phyloP scores from a whole-genome alignment of 37 sponge, comb jelly and placozoan genomes.

The Cliona cf. orientalis region DNA sequence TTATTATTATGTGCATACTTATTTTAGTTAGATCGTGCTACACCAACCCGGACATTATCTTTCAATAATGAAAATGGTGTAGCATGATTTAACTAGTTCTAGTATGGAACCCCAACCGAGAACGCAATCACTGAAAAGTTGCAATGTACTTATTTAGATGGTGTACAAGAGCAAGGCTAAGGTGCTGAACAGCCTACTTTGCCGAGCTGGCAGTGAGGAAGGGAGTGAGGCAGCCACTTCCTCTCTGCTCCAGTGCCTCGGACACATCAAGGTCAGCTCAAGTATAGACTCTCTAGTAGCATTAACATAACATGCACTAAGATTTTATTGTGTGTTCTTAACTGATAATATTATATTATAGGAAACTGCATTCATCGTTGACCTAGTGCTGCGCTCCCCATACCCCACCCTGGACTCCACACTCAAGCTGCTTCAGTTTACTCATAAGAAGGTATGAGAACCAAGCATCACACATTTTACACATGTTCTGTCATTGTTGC shows the following conservation, averaged over 20 bases:
- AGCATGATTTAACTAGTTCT: too few species aligned
- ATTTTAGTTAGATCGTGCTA: too few species aligned
- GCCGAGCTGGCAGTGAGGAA: background rate
- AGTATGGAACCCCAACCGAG: too few species aligned
- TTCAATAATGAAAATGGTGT: too few species aligned
- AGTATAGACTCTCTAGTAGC: background rate
- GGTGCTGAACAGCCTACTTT: conserved; percentile 18
- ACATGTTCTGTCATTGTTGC: background rate
- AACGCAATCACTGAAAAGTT: background rate
- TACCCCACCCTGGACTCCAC: conserved; percentile 15
- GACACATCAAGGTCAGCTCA: background rate
- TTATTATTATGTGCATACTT: too few species aligned
- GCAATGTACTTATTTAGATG: conserved; percentile 19
- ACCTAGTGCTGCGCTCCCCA: conserved; percentile 23
- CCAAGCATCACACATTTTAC: conserved; percentile 9
- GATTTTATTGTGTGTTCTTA: background rate
- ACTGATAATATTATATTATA: background rate
- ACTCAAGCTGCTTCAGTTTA: conserved; percentile 8
- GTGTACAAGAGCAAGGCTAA: conserved; percentile 45
- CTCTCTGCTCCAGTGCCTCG: conserved; percentile 29
- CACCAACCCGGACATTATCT: too few species aligned
- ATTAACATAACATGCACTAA: background rate
- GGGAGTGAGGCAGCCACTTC: background rate
- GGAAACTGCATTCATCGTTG: conserved; percentile 28
- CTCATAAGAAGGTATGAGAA: conserved; percentile 29